Percentiles rank a stretch among this genome's conserved stretches.
Conservation (phyloP, 1,140 invertebrate genomes). For the Bombus confusus region DNA sequence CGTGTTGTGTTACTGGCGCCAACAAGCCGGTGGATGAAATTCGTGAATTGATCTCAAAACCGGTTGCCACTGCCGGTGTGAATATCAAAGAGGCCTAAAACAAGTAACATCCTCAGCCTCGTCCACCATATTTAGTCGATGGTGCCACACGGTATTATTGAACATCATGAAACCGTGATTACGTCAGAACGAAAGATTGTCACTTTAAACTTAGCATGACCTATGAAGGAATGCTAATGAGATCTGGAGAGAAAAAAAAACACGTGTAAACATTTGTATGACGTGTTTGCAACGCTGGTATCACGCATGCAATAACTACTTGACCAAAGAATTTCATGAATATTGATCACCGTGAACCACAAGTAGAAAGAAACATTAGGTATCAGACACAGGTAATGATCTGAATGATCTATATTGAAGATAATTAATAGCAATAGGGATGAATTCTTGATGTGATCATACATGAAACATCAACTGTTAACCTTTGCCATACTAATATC, state of each 20-base stretch:
- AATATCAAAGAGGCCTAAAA: constrained; percentile 27
- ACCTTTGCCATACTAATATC: background rate
- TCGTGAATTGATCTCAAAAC: constrained; percentile 6
- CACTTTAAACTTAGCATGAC: background rate
- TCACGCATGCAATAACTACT: background rate
- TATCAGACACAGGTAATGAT: background rate
- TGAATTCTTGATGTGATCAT: background rate
- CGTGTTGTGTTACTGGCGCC: constrained; percentile 8
- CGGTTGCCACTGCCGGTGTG: background rate
- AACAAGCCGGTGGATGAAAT: constrained; percentile 5
- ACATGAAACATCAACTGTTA: background rate
- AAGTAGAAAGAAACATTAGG: background rate
- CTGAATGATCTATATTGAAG: background rate
- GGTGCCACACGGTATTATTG: constrained; percentile 41
- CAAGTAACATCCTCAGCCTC: background rate
- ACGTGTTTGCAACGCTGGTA: background rate
- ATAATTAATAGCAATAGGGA: background rate
- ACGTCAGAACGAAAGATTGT: constrained; percentile 44
- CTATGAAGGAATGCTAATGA: constrained; percentile 11
- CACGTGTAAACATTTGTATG: background rate
- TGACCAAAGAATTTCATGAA: background rate
- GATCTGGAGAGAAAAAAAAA: background rate
- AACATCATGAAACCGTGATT: constrained; percentile 51
- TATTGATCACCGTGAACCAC: background rate
- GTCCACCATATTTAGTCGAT: constrained; percentile 56